Evolutionary conservation across 2,888 invertebrate species (phyloP).

Genomic region (Empis livida): DNA sequence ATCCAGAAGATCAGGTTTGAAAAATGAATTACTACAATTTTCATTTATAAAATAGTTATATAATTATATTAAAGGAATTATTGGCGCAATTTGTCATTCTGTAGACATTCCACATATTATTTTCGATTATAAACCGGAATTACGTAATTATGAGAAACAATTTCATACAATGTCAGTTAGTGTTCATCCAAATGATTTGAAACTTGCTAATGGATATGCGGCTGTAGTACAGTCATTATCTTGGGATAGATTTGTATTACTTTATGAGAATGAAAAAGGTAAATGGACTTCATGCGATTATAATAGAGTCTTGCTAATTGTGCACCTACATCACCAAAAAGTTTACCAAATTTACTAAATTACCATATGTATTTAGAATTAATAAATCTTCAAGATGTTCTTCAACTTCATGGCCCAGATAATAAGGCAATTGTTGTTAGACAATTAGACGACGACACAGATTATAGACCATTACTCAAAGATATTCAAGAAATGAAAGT

Average conservation of each 20-base stretch:
- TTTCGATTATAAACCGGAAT: conserved; percentile 44
- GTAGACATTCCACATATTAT: conserved; percentile 51
- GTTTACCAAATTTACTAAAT: too few species aligned
- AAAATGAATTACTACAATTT: conserved; percentile 17
- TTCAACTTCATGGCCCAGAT: conserved; percentile 57
- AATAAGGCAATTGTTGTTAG: conserved; percentile 58
- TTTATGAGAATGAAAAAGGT: conserved; percentile 75
- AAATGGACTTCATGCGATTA: too few species aligned
- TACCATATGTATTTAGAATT: conserved; percentile 43
- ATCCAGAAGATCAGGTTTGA: conserved; percentile 35
- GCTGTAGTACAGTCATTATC: conserved; percentile 58
- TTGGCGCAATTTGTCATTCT: conserved; percentile 45
- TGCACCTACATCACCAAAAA: too few species aligned
- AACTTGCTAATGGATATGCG: conserved; percentile 54
- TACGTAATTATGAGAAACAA: conserved; percentile 28
- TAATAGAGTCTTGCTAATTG: too few species aligned
- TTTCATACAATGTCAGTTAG: conserved; percentile 49
- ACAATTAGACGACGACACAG: conserved; percentile 39
- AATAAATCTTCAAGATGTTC: conserved; percentile 61
- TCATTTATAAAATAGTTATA: background rate
- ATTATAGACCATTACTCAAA: conserved; percentile 57
- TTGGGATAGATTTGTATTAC: conserved; percentile 69
- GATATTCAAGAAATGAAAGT: conserved; percentile 57
- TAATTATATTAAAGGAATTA: conserved; percentile 20
- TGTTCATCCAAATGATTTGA: conserved; percentile 53